Conservation (phyloP, 2,888 invertebrate genomes). For the Eupithecia subumbrata region DNA sequence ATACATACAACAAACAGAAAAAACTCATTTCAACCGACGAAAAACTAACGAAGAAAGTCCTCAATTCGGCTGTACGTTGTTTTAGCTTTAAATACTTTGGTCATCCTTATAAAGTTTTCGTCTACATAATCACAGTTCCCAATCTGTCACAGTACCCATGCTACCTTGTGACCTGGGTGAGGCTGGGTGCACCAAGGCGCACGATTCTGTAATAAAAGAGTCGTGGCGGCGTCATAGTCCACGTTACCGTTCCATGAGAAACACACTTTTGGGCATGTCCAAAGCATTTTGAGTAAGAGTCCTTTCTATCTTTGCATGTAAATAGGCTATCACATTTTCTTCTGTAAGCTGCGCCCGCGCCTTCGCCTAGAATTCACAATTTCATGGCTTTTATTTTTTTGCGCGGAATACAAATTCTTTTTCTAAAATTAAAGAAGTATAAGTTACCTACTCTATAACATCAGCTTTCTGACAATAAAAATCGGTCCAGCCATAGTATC, state of each 20-base stretch:
- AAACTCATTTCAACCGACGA: not conserved
- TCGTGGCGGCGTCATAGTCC: conserved; percentile 45
- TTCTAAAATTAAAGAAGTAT: too few species aligned
- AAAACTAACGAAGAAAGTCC: not conserved
- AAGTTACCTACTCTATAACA: not conserved
- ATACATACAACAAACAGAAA: too few species aligned
- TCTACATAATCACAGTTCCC: conserved; percentile 8
- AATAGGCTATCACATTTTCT: not conserved
- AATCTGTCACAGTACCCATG: conserved; percentile 10
- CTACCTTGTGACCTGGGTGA: conserved; percentile 43
- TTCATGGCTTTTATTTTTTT: not conserved
- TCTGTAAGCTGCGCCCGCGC: not conserved
- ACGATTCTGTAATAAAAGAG: conserved; percentile 78
- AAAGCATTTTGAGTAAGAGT: not conserved
- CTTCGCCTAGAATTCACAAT: not conserved
- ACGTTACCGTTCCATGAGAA: conserved; percentile 38
- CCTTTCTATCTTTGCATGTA: not conserved
- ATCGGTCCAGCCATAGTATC: not conserved
- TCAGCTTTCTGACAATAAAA: not conserved
- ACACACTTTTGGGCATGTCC: conserved; percentile 22
- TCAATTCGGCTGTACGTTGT: not conserved
- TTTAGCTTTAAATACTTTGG: not conserved
- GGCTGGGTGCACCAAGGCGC: conserved; percentile 56
- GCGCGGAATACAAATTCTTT: too few species aligned
- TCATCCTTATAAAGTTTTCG: not conserved